Evolutionary conservation across 2,888 invertebrate species (phyloP), one percentile per base, ranked within the genome.

Genomic region (Tetranychus piercei): DNA sequence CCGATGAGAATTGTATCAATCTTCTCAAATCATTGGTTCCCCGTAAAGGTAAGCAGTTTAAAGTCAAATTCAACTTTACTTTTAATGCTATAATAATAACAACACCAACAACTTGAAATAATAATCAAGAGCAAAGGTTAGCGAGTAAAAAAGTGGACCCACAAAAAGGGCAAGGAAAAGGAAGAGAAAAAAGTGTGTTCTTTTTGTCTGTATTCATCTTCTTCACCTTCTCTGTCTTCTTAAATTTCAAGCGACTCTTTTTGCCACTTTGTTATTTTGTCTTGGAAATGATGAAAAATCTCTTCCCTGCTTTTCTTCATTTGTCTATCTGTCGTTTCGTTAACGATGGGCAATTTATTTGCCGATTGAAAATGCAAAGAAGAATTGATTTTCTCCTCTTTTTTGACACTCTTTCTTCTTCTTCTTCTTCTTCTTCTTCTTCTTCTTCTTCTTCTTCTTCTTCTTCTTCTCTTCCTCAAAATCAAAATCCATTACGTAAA

Each of bases 1-100:
- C 91, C 83, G 97, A 97, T 85, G 95, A 96, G 82, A 90, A 91
- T 81, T 95, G 97, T 81, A 92, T 99, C 81, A 88, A 94, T 87
- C 89, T 96, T 80, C 89, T 99, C 83, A 97, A 99, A 85, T 92
- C 80, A 20, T 76, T 81, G 71, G 78, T 81, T 72, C 79, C 81
- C 55, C 72, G 74, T 18, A 76, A 76, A 73, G 76, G 76, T 76
- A 76, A 34, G 74, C 55, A 9, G 2, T 15, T 55, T 15, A 70
- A 34, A 72, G 8, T 11, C 20, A 11, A 44, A 4, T 15, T 8
- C 4, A 2, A 55, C 9, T 55, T 15, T 55, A 34, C 20, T 66
- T 66, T 11, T 66, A 20, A 18, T 20, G 20, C 15, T 66, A 20
- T 20, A 2, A 7, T 66, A 66, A 66, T 66, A 66, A 20, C 66